Percentiles rank a stretch among this genome's conserved stretches.
Conservation (phyloP, 1,140 invertebrate species). For the Galleria mellonella region DNA sequence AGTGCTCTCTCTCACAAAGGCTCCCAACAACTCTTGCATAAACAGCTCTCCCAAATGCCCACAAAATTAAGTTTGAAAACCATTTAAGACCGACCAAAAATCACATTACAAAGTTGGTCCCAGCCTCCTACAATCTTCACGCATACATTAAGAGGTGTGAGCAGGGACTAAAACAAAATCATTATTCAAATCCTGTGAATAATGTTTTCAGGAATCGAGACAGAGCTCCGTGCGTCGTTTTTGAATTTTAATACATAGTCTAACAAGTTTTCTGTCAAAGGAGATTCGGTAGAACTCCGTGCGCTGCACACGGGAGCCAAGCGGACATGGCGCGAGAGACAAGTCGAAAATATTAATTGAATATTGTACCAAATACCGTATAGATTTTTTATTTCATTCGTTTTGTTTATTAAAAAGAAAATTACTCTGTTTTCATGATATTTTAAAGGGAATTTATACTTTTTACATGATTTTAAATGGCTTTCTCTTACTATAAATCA, state of each 20-base stretch:
- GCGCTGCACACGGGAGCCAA: conserved; percentile 17
- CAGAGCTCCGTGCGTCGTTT: conserved; percentile 64
- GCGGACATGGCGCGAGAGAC: conserved; percentile 14
- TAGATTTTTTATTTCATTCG: too few species aligned
- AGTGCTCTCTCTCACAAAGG: conserved; percentile 3
- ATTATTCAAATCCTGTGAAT: conserved; percentile 71
- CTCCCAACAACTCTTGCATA: conserved; percentile 12
- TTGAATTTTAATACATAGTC: conserved; percentile 71
- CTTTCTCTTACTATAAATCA: too few species aligned
- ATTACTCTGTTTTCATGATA: too few species aligned
- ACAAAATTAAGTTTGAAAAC: conserved; percentile 59
- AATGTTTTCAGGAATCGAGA: conserved; percentile 68
- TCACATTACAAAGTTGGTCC: conserved; percentile 53
- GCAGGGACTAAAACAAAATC: conserved; percentile 64
- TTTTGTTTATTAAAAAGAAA: too few species aligned
- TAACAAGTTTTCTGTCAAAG: conserved; percentile 72
- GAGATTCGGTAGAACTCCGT: conserved; percentile 48
- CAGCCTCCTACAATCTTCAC: conserved; percentile 42
- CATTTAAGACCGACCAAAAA: conserved; percentile 67
- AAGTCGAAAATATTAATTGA: too few species aligned
- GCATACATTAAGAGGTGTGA: conserved; percentile 64
- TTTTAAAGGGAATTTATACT: too few species aligned
- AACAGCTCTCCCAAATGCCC: conserved; percentile 21
- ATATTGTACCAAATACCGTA: too few species aligned
- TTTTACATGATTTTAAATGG: too few species aligned